Conservation (phyloP, 2,888 invertebrate species). For the Notocelia uddmanniana region DNA sequence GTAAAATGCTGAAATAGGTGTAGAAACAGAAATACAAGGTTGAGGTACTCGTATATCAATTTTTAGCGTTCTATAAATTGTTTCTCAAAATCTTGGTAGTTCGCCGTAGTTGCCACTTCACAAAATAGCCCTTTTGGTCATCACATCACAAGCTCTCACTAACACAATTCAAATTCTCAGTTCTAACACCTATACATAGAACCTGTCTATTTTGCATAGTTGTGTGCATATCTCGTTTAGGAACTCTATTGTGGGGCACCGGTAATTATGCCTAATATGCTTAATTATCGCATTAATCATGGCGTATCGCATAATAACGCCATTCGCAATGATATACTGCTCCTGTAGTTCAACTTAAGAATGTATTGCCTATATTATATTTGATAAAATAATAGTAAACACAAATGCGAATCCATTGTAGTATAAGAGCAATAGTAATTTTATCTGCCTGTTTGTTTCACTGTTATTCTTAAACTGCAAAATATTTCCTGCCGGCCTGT, state of each 20-base stretch:
- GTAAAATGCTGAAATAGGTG: too few relatives aligned
- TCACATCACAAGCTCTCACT: background rate
- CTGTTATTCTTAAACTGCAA: too few relatives aligned
- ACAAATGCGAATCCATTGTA: too few relatives aligned
- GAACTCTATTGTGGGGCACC: slow-evolving; percentile 29
- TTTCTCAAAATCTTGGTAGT: too few relatives aligned
- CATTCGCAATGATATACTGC: slow-evolving; percentile 37
- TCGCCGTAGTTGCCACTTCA: background rate
- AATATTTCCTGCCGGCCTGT: too few relatives aligned
- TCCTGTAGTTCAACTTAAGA: slow-evolving; percentile 13
- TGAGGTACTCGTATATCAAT: too few relatives aligned
- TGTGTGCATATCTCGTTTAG: slow-evolving; percentile 13
- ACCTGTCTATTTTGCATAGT: slow-evolving; percentile 9
- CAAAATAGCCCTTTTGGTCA: background rate
- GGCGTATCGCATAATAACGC: slow-evolving; percentile 36
- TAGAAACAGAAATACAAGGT: too few relatives aligned
- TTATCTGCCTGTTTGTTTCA: too few relatives aligned
- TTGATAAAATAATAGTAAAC: too few relatives aligned
- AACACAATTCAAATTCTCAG: background rate
- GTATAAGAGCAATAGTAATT: too few relatives aligned
- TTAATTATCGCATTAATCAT: slow-evolving; percentile 41
- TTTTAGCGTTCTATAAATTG: too few relatives aligned
- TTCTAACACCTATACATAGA: background rate
- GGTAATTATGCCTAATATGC: slow-evolving; percentile 44
- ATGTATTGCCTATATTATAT: background rate